A percentile compares a stretch with the other conserved stretches of the same genome.
These are phyloP conservation scores for Solea solea DNA, from an alignment of 2,113 vertebrate genomes.

Conservation along the genomic window DNA sequence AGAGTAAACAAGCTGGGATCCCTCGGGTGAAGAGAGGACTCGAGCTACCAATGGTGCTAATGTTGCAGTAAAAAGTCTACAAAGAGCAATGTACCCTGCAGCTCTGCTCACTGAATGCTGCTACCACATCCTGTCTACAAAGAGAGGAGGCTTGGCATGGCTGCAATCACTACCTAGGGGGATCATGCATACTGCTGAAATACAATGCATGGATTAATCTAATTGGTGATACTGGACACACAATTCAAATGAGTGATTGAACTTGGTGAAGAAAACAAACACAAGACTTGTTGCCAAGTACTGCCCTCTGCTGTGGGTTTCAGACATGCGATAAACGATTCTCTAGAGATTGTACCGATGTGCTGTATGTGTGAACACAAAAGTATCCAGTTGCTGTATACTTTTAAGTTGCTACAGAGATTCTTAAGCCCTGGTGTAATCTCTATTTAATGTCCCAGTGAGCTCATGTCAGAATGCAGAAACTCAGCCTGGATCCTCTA, in stretches of 20 bases:
- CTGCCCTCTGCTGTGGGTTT: slow-evolving; percentile 58
- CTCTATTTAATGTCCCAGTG: no score
- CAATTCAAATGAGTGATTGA: no score
- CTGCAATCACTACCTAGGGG: background rate
- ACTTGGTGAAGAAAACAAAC: no score
- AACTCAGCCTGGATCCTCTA: no score
- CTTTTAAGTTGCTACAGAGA: no score
- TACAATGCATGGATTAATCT: background rate
- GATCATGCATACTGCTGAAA: background rate
- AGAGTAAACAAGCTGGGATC: slow-evolving; percentile 77
- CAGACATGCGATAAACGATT: no score
- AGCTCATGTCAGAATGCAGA: no score
- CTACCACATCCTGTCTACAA: background rate
- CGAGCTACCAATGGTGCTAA: slow-evolving; percentile 31
- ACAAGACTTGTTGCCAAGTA: slow-evolving; percentile 27
- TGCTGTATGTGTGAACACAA: no score
- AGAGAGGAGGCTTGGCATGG: background rate
- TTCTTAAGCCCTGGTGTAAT: no score
- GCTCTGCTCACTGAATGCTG: background rate
- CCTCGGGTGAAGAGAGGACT: slow-evolving; percentile 44
- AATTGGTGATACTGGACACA: background rate
- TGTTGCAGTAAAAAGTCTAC: slow-evolving; percentile 22
- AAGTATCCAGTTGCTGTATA: no score
- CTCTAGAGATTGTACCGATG: no score
- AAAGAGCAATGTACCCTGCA: slow-evolving; percentile 3